Percentiles rank a stretch among this genome's conserved stretches.
These are phyloP conservation scores for Valencia hispanica DNA, from an alignment of 2,797 vertebrate genomes.

Conservation along the genomic window DNA sequence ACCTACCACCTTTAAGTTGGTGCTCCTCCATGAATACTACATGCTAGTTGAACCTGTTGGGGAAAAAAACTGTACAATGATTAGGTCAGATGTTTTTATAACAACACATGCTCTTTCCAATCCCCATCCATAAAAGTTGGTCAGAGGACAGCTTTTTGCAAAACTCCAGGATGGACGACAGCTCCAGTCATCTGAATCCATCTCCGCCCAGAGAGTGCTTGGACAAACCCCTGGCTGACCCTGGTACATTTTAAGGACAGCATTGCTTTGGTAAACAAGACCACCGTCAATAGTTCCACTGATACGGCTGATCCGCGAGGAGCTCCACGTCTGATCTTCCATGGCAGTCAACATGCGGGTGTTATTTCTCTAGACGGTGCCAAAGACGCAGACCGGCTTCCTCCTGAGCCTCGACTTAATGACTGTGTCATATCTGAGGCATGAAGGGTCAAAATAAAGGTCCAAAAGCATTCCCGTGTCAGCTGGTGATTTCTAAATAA, in stretches of 20 bases:
- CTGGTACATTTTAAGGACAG: background rate
- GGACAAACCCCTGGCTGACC: background rate
- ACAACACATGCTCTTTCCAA: constrained; percentile 43
- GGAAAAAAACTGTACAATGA: constrained; percentile 26
- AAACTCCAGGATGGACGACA: constrained; percentile 37
- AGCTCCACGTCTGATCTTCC: background rate
- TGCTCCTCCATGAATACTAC: constrained; percentile 7
- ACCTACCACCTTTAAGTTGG: background rate
- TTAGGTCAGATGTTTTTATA: constrained; percentile 16
- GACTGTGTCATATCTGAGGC: constrained; percentile 46
- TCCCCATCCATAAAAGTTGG: constrained; percentile 39
- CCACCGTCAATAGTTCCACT: background rate
- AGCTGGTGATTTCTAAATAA: constrained; percentile 12
- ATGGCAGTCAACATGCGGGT: constrained; percentile 44
- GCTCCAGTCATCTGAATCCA: constrained; percentile 51
- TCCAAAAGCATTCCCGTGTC: constrained; percentile 16
- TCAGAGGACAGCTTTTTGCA: constrained; percentile 37
- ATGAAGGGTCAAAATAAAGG: constrained; percentile 39
- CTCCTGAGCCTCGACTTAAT: constrained; percentile 55
- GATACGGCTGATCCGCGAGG: background rate
- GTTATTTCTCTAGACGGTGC: constrained; percentile 60
- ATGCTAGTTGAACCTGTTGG: constrained; percentile 12
- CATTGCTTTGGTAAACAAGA: background rate
- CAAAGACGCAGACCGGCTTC: constrained; percentile 68
- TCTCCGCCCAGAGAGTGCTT: background rate